A percentile compares a stretch with the other conserved stretches of the same genome.
These are phyloP conservation scores for Dichetophora obliterata DNA, from an alignment of 2,888 invertebrate genomes.

Conservation along the genomic window DNA sequence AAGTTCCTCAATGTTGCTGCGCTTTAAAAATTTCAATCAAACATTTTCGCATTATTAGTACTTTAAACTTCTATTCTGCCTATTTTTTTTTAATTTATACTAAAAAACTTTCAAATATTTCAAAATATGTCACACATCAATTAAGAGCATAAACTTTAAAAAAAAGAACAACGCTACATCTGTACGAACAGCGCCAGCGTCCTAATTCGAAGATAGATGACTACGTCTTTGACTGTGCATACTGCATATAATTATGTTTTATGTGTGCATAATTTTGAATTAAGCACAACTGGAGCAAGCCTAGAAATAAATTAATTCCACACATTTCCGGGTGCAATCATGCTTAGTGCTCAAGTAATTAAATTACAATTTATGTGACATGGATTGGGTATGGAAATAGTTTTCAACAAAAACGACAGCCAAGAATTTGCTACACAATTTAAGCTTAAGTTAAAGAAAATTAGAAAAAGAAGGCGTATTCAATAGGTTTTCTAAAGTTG, in stretches of 20 bases:
- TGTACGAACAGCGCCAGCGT: background rate
- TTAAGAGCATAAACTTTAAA: background rate
- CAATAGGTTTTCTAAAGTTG: too few relatives aligned
- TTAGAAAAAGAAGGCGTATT: too few relatives aligned
- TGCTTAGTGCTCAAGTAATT: background rate
- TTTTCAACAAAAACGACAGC: too few relatives aligned
- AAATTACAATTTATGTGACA: too few relatives aligned
- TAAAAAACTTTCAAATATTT: background rate
- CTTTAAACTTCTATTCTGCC: background rate
- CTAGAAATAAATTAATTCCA: constrained; percentile 32
- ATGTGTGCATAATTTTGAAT: constrained; percentile 40
- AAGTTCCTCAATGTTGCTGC: background rate
- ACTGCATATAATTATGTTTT: constrained; percentile 9
- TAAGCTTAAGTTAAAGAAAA: too few relatives aligned
- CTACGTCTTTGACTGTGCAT: background rate
- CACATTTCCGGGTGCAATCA: constrained; percentile 42
- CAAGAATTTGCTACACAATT: too few relatives aligned
- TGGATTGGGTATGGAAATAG: too few relatives aligned
- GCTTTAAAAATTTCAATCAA: background rate
- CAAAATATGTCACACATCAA: constrained; percentile 24
- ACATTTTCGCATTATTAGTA: background rate
- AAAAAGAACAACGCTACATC: background rate
- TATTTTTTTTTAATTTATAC: background rate
- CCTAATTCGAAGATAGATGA: background rate
- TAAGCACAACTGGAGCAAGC: constrained; percentile 39